Evolutionary conservation across 2,888 invertebrate species (phyloP), one percentile per base, ranked within the genome.

Genomic region (Pherbina coryleti): DNA sequence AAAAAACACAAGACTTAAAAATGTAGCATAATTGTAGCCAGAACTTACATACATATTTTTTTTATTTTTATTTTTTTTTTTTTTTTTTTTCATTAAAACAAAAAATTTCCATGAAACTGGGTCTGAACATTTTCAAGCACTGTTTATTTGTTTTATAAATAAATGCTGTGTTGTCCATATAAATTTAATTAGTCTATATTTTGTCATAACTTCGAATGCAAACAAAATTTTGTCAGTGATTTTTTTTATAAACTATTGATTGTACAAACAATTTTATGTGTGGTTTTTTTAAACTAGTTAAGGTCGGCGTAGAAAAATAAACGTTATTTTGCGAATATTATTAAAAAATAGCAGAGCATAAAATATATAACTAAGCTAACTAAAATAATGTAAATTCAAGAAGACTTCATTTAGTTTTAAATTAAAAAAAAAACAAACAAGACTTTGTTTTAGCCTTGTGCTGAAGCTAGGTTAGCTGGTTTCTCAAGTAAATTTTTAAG

Each of bases 61-160:
- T 51, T n/a, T 73, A 11, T 11, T 28, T 57, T 57, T 25, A 14
- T 9, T 7, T 34, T 53, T 66, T 34, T 19, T 14, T 51, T n/a
- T 73, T n/a, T 11, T 28, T 57, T 57, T 25, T 31, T 31, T 55
- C 31, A 9, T 7, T 51, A 64, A 66, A 53, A 31, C 64, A 74
- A 75, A 60, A 73, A 70, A 70, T 69, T 62, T 71, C 64, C 53
- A 72, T 64, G 64, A 77, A 55, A 55, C 66, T 71, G 64, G 25
- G 57, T 31, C 72, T 75, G 37, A 80, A 74, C 70, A 78, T 55
- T 75, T 77, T 78, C 67, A 17, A 78, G 49, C 49, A n/a, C 49
- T 67, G 44, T 77, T 80, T 78, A 79, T 76, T 78, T 80, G 78
- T 80, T 79, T 79, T 80, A 77, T 72, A 80, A 79, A 77, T 78